Evolutionary conservation across 2,888 invertebrate species (phyloP).

Genomic region (Glaucopsyche alexis): DNA sequence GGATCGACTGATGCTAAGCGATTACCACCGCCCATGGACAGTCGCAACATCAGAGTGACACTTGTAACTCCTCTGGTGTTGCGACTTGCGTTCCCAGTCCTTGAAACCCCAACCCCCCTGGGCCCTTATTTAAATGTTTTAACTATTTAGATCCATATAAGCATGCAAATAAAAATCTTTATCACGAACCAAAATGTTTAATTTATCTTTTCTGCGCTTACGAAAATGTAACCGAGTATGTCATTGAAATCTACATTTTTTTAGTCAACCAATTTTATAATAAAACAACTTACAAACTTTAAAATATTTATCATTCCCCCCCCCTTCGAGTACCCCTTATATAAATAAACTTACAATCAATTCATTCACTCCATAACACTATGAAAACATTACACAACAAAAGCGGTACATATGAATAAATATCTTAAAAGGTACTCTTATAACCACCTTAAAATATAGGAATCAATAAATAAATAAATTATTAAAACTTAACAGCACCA

Average conservation of each 20-base stretch:
- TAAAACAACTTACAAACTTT: constrained; percentile 38
- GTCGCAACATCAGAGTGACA: no score
- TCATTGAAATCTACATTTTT: not conserved
- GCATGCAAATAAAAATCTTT: not conserved
- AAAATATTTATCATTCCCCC: constrained; percentile 37
- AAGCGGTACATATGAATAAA: constrained; percentile 33
- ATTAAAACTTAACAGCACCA: constrained; percentile 60
- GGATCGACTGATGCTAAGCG: no score
- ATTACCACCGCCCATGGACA: no score
- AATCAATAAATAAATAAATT: constrained; percentile 43
- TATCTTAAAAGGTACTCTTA: constrained; percentile 71
- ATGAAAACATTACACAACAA: constrained; percentile 30
- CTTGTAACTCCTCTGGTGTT: no score
- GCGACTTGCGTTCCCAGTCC: no score
- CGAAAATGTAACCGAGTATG: not conserved
- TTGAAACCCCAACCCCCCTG: no score
- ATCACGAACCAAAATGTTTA: not conserved
- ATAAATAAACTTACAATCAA: constrained; percentile 28
- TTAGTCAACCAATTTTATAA: constrained; percentile 28
- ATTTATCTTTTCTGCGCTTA: not conserved
- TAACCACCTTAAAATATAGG: constrained; percentile 63
- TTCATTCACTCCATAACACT: not conserved
- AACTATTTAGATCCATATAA: not conserved
- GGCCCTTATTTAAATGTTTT: no score
- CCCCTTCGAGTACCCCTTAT: constrained; percentile 27